These are phyloP conservation scores for Chromoteleia sp. DNA, from an alignment of 2,888 invertebrate species.

Conservation along the genomic window DNA sequence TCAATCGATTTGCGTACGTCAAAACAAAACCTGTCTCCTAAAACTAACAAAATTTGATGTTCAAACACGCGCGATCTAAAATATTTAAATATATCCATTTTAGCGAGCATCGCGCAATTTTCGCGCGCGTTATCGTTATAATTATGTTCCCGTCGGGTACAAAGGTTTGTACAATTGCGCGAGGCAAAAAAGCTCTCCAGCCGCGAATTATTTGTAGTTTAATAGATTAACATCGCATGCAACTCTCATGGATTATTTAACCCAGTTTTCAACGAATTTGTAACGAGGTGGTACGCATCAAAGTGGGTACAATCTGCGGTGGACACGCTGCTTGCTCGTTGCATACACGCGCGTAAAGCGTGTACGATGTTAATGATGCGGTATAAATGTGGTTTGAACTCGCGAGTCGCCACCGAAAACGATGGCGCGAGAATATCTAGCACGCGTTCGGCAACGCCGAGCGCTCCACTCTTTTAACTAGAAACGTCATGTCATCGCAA, in stretches of 20 bases:
- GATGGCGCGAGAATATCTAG: conserved; percentile 56
- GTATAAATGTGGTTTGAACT: conserved; percentile 67
- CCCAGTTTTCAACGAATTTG: conserved; percentile 68
- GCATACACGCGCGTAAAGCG: conserved; percentile 55
- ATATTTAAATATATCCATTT: conserved; percentile 18
- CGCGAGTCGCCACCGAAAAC: conserved; percentile 56
- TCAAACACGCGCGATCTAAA: not conserved
- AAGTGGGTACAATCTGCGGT: conserved; percentile 70
- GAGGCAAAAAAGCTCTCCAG: conserved; percentile 28
- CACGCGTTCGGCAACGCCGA: conserved; percentile 24
- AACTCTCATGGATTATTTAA: conserved; percentile 68
- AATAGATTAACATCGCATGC: conserved; percentile 68
- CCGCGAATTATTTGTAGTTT: conserved; percentile 58
- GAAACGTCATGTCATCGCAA: conserved; percentile 61
- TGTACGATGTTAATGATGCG: conserved; percentile 71
- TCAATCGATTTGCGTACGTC: conserved; percentile 1
- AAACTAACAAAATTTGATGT: conserved; percentile 5
- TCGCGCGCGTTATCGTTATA: conserved; percentile 17
- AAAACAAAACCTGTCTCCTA: not conserved
- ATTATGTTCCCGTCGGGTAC: conserved; percentile 11
- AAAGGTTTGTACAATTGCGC: conserved; percentile 43
- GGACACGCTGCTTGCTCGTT: conserved; percentile 60
- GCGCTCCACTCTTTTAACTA: conserved; percentile 38
- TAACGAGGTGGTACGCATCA: conserved; percentile 70
- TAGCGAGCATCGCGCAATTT: conserved; percentile 10